Conservation (phyloP, 2,113 vertebrate species). For the Merops nubicus region DNA sequence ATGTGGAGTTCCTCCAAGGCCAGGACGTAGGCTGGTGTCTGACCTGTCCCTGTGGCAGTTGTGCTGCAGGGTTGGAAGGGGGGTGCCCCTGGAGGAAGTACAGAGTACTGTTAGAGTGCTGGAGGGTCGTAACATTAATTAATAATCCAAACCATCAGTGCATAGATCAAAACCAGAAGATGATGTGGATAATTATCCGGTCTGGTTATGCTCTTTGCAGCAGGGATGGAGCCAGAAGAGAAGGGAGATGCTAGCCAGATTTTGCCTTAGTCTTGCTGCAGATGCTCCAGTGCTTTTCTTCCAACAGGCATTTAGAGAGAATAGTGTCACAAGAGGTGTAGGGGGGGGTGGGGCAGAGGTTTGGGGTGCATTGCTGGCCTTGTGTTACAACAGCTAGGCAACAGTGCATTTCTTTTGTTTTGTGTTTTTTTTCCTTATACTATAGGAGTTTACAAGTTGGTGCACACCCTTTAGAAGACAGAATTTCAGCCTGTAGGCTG, state of each 20-base stretch:
- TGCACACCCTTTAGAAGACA: neutral
- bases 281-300: neutral
- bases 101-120: neutral
- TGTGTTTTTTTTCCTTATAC: neutral
- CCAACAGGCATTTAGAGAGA: neutral
- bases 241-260: neutral
- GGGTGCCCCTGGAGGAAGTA: neutral
- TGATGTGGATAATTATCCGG: neutral
- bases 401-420: rapidly evolving
- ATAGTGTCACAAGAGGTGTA: no score
- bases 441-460: neutral
- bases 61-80: neutral
- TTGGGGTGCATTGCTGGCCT: neutral
- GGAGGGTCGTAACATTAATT: neutral
- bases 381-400: neutral
- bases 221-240: neutral
- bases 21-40: neutral
- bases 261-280: neutral
- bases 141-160: neutral
- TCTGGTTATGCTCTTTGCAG: neutral
- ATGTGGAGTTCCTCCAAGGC: neutral
- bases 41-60: neutral
- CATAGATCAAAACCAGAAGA: constrained; percentile 28
- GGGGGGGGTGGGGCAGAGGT: neutral
- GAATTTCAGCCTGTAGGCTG: constrained; percentile 46